Evolutionary conservation across 2,888 invertebrate species (phyloP).

Genomic region (Anodontia alba): DNA sequence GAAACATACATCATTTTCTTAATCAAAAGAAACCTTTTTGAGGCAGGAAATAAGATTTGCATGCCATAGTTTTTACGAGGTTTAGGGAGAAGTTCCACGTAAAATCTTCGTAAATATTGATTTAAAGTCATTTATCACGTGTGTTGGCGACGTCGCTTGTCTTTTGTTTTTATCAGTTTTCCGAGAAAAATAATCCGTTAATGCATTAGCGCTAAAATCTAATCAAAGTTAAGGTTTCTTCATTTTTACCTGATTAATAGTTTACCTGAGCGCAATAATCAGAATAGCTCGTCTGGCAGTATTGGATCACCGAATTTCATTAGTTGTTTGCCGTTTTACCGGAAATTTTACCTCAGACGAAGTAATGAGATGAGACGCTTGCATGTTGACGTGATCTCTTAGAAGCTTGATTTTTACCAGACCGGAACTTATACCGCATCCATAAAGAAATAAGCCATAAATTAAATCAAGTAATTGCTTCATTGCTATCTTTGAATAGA

Average conservation of each 20-base stretch:
- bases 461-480: constrained; percentile 17
- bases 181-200: constrained; percentile 20
- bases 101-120: constrained; percentile 37
- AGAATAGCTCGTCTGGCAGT: not conserved
- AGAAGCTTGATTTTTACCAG: constrained; percentile 35
- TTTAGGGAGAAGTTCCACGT: constrained; percentile 30
- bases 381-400: constrained; percentile 42
- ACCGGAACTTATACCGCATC: constrained; percentile 31
- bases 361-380: constrained; percentile 54
- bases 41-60: constrained; percentile 17
- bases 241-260: constrained; percentile 15
- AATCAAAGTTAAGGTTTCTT: constrained; percentile 20
- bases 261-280: constrained; percentile 7
- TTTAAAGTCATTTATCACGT: constrained; percentile 46
- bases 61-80: constrained; percentile 3
- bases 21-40: constrained; percentile 21
- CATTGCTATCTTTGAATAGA: not conserved
- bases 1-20: constrained; percentile 6
- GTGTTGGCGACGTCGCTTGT: constrained; percentile 9
- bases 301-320: constrained; percentile 56
- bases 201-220: constrained; percentile 19
- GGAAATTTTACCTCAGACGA: constrained; percentile 55
- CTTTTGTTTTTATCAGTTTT: constrained; percentile 15
- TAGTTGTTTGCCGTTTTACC: constrained; percentile 42
- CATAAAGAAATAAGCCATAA: constrained; percentile 14